These are phyloP conservation scores for Brachypodius melanocephalos DNA, from an alignment of 2,113 vertebrate genomes.

Conservation along the genomic window DNA sequence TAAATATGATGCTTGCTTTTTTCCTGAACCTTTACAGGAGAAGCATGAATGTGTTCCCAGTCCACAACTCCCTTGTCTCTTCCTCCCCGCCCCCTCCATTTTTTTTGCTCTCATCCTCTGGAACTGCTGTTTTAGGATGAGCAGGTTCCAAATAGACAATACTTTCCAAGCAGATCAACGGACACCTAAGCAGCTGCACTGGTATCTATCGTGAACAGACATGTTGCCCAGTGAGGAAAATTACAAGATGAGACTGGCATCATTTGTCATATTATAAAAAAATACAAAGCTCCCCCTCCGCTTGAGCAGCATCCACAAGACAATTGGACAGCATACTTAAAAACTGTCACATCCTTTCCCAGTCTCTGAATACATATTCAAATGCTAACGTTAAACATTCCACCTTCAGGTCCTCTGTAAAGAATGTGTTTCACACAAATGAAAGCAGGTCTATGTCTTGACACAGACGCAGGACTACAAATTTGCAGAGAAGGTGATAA, in stretches of 20 bases:
- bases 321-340: background rate
- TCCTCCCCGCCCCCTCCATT: background rate
- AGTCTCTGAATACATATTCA: background rate
- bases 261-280: conserved; percentile 46
- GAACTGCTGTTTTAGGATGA: conserved; percentile 34
- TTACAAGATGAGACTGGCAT: conserved; percentile 17
- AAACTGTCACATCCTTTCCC: background rate
- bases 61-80: background rate
- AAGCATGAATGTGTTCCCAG: background rate
- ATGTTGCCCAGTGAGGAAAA: conserved; percentile 24
- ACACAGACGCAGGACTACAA: conserved; percentile 1
- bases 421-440: background rate
- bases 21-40: conserved; percentile 28
- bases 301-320: background rate
- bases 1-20: background rate
- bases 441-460: conserved; percentile 6
- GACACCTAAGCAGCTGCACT: conserved; percentile 41
- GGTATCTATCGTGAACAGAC: conserved; percentile 64
- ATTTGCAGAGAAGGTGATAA: background rate
- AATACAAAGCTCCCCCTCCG: background rate
- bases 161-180: conserved; percentile 55
- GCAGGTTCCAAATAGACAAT: conserved; percentile 44
- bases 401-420: background rate
- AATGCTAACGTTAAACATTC: background rate
- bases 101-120: background rate